Base-by-base conservation (phyloP, 2,797 vertebrate genomes). In the Macropus fuliginosus region DNA sequence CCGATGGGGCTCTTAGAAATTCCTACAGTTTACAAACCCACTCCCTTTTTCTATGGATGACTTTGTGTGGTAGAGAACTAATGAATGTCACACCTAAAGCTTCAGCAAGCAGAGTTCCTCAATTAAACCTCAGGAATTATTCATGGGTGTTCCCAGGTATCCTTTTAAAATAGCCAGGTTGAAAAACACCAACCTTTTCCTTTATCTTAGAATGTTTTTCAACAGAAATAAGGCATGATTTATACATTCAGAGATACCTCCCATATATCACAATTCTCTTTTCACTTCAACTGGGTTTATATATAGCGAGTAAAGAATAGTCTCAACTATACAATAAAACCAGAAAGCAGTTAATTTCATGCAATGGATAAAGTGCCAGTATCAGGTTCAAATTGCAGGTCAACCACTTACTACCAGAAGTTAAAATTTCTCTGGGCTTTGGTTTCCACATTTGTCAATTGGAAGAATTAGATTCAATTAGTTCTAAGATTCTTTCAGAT, bases 131-230 rank as follows among this genome's bases (percentile, higher is more conserved):
- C 21, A 91, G 18, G 1, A 40, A 94, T 93, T 90, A 93, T 94
- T 91, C 8, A 0, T 40, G n/a, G 28, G 5, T 91, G 29, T 94
- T 95, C 94, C 21, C 55, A 92, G 87, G n/a, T 91, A 54, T 59
- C 57, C 28, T 94, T 97, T 95, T 90, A 91, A 93, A 95, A 94
- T 46, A 66, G 62, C 90, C 56, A 59, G 50, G 27, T 55, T 74
- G 55, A 29, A 94, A 96, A 96, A 59, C 66, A 91, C 18, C 54
- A 96, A 62, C 27, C 56, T 92, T 92, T 87, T 56, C 52, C 27
- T 94, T 93, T 21, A 56, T 46, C 46, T n/a, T 56, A 91, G 54
- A 89, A 50, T 56, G 21, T 46, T 91, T 46, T 92, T 94, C 94
- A 92, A 50, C 87, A 90, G 50, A 40, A 57, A 54, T 89, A 27